Conservation (phyloP, 2,888 invertebrate species). For the Crossocerus cetratus region DNA sequence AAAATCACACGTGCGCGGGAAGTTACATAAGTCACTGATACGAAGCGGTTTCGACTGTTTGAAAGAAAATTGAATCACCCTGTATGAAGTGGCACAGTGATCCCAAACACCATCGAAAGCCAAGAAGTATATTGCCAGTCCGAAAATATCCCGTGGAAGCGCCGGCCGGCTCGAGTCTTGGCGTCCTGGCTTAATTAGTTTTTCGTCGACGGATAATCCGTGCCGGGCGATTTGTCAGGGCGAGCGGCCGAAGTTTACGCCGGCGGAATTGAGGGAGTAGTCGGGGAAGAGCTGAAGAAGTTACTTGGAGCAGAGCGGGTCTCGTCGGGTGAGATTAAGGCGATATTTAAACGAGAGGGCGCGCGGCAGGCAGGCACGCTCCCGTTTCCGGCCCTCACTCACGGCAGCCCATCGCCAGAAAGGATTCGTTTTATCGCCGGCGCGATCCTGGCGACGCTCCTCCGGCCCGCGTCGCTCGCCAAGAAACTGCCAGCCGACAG, state of each 20-base stretch:
- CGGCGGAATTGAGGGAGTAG: constrained; percentile 44
- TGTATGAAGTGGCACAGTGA: no score
- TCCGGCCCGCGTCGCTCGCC: constrained; percentile 23
- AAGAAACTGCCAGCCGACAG: constrained; percentile 46
- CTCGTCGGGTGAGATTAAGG: constrained; percentile 58
- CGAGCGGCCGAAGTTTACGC: constrained; percentile 47
- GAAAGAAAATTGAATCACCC: no score
- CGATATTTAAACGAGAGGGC: constrained; percentile 63
- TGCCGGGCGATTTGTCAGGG: constrained; percentile 55
- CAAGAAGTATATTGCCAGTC: no score
- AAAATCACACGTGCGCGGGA: no score
- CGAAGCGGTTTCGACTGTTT: no score
- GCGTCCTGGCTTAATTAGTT: constrained; percentile 66
- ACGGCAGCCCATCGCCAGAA: constrained; percentile 27
- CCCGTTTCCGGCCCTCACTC: constrained; percentile 47
- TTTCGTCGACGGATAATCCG: constrained; percentile 67
- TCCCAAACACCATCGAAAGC: no score
- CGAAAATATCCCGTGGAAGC: constrained; percentile 36
- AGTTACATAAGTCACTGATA: no score
- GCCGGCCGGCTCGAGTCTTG: constrained; percentile 26
- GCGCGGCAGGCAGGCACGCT: constrained; percentile 40
- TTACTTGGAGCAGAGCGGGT: neutral
- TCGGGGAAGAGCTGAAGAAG: no score
- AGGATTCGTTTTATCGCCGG: constrained; percentile 55
- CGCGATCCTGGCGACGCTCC: constrained; percentile 30